Evolutionary conservation across 1,140 invertebrate species (phyloP).

Genomic region (Diorhabda carinulata): DNA sequence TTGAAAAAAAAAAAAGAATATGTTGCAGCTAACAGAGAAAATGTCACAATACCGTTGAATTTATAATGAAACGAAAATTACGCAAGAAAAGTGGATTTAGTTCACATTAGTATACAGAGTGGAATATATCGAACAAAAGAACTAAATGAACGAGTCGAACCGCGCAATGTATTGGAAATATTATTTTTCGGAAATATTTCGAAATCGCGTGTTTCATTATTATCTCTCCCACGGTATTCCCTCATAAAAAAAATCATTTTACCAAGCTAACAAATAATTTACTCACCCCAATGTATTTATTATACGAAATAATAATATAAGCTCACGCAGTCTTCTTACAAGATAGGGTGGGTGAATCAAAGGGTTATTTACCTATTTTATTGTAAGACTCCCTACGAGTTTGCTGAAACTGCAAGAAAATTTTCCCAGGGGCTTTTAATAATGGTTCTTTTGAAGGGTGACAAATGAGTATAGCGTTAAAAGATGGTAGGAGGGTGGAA

Average conservation of each 20-base stretch:
- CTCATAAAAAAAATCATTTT: too few species aligned
- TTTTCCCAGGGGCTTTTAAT: neutral
- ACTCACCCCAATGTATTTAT: neutral
- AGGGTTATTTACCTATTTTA: neutral
- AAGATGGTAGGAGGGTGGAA: neutral
- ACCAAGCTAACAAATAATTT: too few species aligned
- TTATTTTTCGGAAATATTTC: too few species aligned
- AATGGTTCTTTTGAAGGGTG: neutral
- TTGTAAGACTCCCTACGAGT: neutral
- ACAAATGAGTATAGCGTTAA: neutral
- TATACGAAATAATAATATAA: neutral
- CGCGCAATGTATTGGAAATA: too few species aligned
- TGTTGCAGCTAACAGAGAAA: neutral
- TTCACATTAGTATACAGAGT: neutral
- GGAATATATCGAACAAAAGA: neutral
- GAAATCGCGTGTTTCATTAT: too few species aligned
- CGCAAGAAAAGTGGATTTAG: conserved; percentile 2
- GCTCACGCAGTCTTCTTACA: conserved; percentile 1
- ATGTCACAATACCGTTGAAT: neutral
- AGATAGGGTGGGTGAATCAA: neutral
- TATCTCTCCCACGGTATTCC: too few species aligned
- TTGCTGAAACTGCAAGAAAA: neutral
- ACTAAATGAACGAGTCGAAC: too few species aligned
- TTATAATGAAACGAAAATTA: conserved; percentile 1
- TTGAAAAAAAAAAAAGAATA: neutral